Evolutionary conservation across 2,888 invertebrate species (phyloP), one percentile per base, ranked within the genome.

Genomic region (Drosophila colorata): DNA sequence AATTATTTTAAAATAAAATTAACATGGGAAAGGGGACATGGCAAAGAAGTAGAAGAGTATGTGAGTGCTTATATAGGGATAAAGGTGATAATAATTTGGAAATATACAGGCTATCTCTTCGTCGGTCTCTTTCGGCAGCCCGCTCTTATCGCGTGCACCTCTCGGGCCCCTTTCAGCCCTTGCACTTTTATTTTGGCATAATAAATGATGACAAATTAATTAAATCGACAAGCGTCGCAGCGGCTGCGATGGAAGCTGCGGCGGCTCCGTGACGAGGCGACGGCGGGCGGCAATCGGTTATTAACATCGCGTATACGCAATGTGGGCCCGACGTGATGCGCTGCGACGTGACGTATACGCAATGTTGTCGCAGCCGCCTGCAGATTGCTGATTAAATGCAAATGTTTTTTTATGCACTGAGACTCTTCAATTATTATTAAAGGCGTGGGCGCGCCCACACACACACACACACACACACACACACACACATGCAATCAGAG

Each of bases 121-220:
- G 28, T 28, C 28, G 28, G 13, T 13, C 13, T 4, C 4, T 33
- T 33, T 11, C 33, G 11, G 28, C 28, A 28, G 28, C 28, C 9
- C 9, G 9, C 9, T 28, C 9, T 28, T 28, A 28, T 28, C 28
- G 8, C 7, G 8, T n/a, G 11, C 20, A n/a, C 1, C 7, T 20
- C n/a, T 18, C n/a, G n/a, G n/a, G n/a, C n/a, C n/a, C n/a, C n/a
- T n/a, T n/a, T n/a, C n/a, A 9, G 3, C 9, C 28, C n/a, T 33
- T 18, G 16, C 52, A 31, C 25, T 63, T 51, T 55, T 73, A 72
- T 75, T 84, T 84, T 67, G 79, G 73, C 83, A 85, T 81, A 84
- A 87, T 84, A 85, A 78, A 85, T 85, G 85, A 87, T 78, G 87
- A 78, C 87, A 85, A 87, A 83, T 83, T 83, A 83, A 83, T 87